These are phyloP conservation scores for Gallinago solitaria DNA, from an alignment of 2,797 vertebrate species.

Conservation along the genomic window DNA sequence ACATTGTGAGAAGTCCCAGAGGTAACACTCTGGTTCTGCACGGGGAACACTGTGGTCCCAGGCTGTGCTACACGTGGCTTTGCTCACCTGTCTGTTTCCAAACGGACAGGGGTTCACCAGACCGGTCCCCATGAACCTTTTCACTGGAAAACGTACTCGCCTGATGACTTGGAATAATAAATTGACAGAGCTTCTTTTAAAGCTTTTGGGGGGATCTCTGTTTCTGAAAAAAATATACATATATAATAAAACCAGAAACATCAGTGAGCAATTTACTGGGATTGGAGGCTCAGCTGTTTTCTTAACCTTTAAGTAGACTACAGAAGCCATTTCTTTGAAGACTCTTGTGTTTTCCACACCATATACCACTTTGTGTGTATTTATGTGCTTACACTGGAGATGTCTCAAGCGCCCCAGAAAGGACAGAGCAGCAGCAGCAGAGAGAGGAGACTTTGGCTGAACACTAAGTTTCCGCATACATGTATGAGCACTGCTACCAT, in stretches of 20 bases:
- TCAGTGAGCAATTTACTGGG: background rate
- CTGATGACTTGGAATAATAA: background rate
- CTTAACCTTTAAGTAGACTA: background rate
- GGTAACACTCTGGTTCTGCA: rapidly evolving
- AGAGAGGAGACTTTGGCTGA: background rate
- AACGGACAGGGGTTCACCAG: background rate
- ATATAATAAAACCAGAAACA: background rate
- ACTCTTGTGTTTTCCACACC: background rate
- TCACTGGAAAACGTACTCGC: background rate
- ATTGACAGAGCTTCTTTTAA: background rate
- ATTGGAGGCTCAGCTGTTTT: background rate
- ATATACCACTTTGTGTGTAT: background rate
- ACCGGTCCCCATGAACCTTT: background rate
- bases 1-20: background rate
- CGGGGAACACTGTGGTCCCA: background rate
- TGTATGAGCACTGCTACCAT: background rate
- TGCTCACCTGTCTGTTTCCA: background rate
- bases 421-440: background rate
- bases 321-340: background rate
- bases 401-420: background rate
- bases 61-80: rapidly evolving
- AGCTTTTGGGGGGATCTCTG: background rate
- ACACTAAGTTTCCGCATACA: background rate
- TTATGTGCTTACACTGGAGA: background rate
- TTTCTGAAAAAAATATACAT: background rate